Evolutionary conservation across 2,888 invertebrate genomes (phyloP).

Genomic region (Carabus problematicus): DNA sequence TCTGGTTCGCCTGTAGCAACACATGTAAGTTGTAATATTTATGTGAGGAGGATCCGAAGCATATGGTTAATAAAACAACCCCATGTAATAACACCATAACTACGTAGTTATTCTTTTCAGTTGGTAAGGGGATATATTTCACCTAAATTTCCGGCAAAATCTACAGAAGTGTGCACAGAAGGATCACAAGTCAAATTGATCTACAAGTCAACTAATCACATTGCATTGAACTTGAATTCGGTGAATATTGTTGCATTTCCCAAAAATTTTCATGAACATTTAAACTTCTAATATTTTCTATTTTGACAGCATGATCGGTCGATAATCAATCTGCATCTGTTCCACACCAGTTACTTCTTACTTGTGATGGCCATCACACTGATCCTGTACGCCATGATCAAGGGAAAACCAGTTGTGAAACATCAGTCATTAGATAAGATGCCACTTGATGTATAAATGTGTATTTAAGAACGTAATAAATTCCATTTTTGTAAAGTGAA

Average conservation of each 20-base stretch:
- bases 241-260: constrained; percentile 7
- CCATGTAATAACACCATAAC: background rate
- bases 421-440: constrained; percentile 39
- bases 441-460: constrained; percentile 22
- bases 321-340: constrained; percentile 44
- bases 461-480: background rate
- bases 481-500: no score
- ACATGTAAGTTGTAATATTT: constrained; percentile 15
- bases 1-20: background rate
- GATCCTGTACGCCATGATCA: constrained; percentile 44
- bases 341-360: constrained; percentile 44
- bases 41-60: background rate
- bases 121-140: background rate
- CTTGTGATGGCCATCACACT: constrained; percentile 44
- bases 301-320: constrained; percentile 44
- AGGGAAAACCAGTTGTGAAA: constrained; percentile 31
- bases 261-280: background rate
- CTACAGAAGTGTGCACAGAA: background rate
- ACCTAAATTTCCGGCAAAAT: background rate
- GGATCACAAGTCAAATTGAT: background rate
- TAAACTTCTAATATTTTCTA: constrained; percentile 8
- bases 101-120: background rate
- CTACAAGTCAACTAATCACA: background rate
- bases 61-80: background rate
- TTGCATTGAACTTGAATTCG: constrained; percentile 20